Base-by-base conservation (phyloP, 2,797 vertebrate genomes). In the Dallia pectoralis region DNA sequence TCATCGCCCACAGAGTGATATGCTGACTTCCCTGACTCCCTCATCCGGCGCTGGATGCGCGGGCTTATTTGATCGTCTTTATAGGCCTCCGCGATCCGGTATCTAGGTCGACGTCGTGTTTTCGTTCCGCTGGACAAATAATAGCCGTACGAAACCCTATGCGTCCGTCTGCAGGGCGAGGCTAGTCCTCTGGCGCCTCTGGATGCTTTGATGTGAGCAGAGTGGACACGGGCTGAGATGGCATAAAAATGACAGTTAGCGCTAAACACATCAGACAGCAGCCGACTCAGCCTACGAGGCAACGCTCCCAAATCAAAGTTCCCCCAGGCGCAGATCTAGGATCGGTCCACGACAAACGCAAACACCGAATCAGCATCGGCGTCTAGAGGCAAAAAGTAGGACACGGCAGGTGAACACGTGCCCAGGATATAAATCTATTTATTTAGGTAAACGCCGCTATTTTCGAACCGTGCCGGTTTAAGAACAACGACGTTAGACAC, bases 51-150 rank as follows among this genome's bases (percentile, higher is more conserved):
- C 86, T 86, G 85, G 77, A 87, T 82, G 84, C 84, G 72, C 75
- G 81, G 40, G 76, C 74, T 85, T 86, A 84, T 84, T 81, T 74
- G 79, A 84, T 71, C 78, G 63, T 61, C 84, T 77, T 73, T 82
- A 72, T 85, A 14, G 22, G 53, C 53, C 53, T 48, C 74, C 79
- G 53, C 79, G 77, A 72, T 75, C n/a, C n/a, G 77, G 86, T 89
- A 90, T 88, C 87, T 74, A 69, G 86, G 81, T 82, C 74, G 79
- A 81, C 87, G 44, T 61, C 29, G 78, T 79, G 81, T 85, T 89
- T 86, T 85, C 75, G 76, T 86, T 85, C 80, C 75, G 83, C 66
- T 67, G 76, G 53, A 80, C 83, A 79, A 82, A 87, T 83, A 80
- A 85, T 82, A 80, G 79, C 82, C 83, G 74, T 4, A 27, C 36